These are phyloP conservation scores for Sinella curviseta DNA, from an alignment of 1,140 invertebrate species.

Conservation along the genomic window DNA sequence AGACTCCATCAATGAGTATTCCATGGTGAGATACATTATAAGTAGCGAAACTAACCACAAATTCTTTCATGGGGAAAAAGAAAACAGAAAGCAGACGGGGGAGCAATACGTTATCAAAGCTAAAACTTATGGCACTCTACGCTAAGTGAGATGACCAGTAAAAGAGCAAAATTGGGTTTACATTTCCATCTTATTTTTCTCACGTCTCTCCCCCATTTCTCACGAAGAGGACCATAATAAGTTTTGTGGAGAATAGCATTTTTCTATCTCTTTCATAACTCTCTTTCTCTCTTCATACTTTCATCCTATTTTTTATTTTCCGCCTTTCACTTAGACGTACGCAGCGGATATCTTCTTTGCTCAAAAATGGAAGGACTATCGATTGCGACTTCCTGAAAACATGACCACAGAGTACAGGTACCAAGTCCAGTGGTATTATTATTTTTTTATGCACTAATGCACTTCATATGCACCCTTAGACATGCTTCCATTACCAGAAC, in stretches of 20 bases:
- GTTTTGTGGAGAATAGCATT: no score
- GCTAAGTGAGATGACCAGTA: no score
- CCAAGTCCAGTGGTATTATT: not conserved
- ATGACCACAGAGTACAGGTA: constrained; percentile 86
- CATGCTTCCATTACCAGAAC: no score
- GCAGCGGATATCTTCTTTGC: constrained; percentile 56
- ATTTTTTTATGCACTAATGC: constrained; percentile 25
- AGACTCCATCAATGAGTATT: constrained; percentile 55
- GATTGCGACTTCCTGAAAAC: constrained; percentile 72
- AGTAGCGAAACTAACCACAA: not conserved
- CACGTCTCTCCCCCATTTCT: no score
- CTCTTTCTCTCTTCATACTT: not conserved
- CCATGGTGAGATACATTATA: constrained; percentile 51
- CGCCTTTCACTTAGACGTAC: constrained; percentile 55
- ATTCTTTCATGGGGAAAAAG: not conserved
- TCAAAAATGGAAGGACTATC: constrained; percentile 55
- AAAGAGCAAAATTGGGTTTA: no score
- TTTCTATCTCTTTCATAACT: no score
- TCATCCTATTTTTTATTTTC: no score
- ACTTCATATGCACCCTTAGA: no score
- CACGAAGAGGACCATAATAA: no score
- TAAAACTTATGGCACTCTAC: no score
- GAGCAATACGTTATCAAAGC: no score
- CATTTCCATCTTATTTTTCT: no score
- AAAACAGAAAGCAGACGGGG: not conserved